Percentiles rank a stretch among this genome's conserved stretches.
Conservation (phyloP, 2,113 vertebrate species). For the Aramus guarauna region DNA sequence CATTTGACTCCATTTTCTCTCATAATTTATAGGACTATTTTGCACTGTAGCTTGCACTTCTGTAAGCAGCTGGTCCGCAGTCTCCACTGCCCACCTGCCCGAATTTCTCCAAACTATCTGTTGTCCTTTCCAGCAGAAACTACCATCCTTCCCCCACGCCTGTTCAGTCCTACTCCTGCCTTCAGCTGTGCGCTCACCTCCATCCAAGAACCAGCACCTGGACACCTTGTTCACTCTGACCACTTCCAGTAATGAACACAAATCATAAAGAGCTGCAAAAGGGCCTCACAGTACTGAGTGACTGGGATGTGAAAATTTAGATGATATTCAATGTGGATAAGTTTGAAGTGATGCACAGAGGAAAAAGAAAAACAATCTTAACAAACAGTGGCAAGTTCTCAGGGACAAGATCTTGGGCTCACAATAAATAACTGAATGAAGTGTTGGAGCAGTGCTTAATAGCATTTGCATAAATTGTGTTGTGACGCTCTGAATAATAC, state of each 20-base stretch:
- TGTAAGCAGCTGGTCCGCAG: not conserved
- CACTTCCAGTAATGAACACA: not conserved
- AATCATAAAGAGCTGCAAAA: not conserved
- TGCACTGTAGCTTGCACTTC: not conserved
- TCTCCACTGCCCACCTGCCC: not conserved
- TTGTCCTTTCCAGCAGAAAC: not conserved
- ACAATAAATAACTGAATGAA: not conserved
- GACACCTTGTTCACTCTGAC: not conserved
- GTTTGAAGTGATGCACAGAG: not conserved
- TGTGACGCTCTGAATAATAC: not conserved
- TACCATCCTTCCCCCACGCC: not conserved
- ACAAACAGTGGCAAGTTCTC: not conserved
- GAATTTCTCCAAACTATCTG: not conserved
- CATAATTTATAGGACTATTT: not conserved
- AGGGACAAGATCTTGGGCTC: not conserved
- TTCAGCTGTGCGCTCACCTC: not conserved
- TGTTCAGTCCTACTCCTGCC: not conserved
- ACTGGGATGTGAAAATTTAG: not conserved
- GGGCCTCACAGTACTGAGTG: not conserved
- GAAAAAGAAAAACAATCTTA: not conserved
- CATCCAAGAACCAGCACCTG: not conserved
- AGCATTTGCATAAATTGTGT: not conserved
- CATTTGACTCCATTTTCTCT: not conserved
- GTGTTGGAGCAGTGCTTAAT: not conserved
- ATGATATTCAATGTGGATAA: not conserved